Conservation (phyloP, 2,888 invertebrate species). For the Parnassius mnemosyne region DNA sequence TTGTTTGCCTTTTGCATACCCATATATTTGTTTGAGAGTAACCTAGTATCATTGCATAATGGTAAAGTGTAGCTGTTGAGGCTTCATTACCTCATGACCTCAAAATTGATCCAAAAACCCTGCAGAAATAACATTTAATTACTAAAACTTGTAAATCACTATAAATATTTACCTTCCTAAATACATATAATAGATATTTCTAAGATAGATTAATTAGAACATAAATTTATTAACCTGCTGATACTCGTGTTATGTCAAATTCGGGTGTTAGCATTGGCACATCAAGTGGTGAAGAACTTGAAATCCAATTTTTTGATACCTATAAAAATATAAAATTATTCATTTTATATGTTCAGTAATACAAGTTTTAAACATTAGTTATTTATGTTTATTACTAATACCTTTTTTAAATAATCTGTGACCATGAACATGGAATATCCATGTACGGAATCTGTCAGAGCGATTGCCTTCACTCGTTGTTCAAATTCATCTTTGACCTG, state of each 20-base stretch:
- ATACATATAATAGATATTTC: not conserved
- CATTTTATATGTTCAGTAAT: not conserved
- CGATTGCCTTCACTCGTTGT: conserved; percentile 85
- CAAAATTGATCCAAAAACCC: conserved; percentile 9
- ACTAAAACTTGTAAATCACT: conserved; percentile 6
- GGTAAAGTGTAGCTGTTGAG: not conserved
- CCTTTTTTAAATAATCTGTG: conserved; percentile 59
- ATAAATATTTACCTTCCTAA: not conserved
- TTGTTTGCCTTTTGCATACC: not conserved
- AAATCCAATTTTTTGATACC: conserved; percentile 83
- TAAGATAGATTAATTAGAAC: not conserved
- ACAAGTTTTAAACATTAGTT: not conserved
- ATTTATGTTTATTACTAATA: conserved; percentile 32
- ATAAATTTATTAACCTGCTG: conserved; percentile 70
- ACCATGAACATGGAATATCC: conserved; percentile 61
- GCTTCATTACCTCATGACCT: conserved; percentile 11
- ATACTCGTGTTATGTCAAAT: conserved; percentile 79
- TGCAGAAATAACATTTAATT: conserved; percentile 21
- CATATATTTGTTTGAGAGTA: too few relatives aligned
- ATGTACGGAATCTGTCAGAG: conserved; percentile 89
- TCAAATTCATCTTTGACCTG: conserved; percentile 73
- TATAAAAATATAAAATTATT: conserved; percentile 37
- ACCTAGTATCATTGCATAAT: too few relatives aligned
- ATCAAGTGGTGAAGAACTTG: conserved; percentile 78
- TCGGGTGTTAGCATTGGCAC: conserved; percentile 71